Base-by-base conservation (phyloP, 2,797 vertebrate genomes). In the Botia almorhae region DNA sequence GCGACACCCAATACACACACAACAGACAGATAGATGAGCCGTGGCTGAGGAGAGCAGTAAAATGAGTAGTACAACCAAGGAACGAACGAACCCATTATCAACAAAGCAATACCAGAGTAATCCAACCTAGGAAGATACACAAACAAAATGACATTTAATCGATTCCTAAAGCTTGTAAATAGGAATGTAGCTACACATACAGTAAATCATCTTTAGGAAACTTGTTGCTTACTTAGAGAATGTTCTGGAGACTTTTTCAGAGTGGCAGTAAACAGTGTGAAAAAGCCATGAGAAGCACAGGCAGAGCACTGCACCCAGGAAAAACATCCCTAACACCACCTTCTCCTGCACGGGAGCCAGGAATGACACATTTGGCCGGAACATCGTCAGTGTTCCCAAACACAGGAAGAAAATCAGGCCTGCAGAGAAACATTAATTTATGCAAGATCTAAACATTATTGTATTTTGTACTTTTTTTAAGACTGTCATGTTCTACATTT, bases 241-340 rank as follows among this genome's bases (percentile, higher is more conserved):
- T 10, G 97, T 99, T 87, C 97, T 94, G 0, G 98, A 99, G 83
- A 99, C 97, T 92, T 99, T 99, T 92, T 99, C 98, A 0, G 98
- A 99, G 89, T 99, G 98, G 90, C 98, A 99, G 92, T 99, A 99
- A 90, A 99, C 98, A 0, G 98, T 99, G 90, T 99, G 98, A 88
- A 99, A 99, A 53, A 99, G 96, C 98, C 98, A 99, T 83, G 98
- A 99, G 92, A 99, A 99, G 89, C 97, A 97, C 93, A 99, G 97
- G 88, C 98, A 99, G 77, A 99, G 96, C 87, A 99, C 97, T 0
- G 98, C 98, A 13, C 97, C 98, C 87, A 99, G 87, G 88, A 99
- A 99, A 91, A 99, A 99, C 97, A 99, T 98, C 80, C 97, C 98
- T 0, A 99, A 96, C 79, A 99, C 98, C 90, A 99, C 98, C 87